A percentile compares a stretch with the other conserved stretches of the same genome.
Evolutionary conservation across 2,113 vertebrate species (phyloP).

Genomic region (Amphiprion percula): DNA sequence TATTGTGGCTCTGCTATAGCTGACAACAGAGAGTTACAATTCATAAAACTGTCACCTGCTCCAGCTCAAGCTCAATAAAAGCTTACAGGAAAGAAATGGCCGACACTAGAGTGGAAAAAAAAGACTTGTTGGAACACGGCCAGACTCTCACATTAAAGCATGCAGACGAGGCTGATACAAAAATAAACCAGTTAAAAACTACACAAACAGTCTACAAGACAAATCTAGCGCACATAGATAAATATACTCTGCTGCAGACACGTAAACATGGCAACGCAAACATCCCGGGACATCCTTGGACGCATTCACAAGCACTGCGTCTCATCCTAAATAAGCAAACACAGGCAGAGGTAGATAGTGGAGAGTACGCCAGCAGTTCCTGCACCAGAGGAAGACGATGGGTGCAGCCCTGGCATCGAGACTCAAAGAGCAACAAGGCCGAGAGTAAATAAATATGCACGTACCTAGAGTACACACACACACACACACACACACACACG

Average conservation of each 20-base stretch:
- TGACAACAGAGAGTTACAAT: conserved; percentile 57
- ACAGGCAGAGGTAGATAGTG: conserved; percentile 52
- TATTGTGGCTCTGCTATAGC: conserved; percentile 23
- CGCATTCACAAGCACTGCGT: conserved; percentile 40
- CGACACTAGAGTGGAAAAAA: conserved; percentile 5
- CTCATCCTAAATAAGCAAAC: conserved; percentile 67
- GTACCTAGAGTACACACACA: conserved; percentile 75
- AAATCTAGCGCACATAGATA: conserved; percentile 46
- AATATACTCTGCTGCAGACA: conserved; percentile 58
- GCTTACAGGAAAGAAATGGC: conserved; percentile 36
- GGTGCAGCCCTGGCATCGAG: conserved; percentile 54
- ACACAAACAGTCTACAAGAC: conserved; percentile 52
- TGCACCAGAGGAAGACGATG: conserved; percentile 38
- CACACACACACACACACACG: conserved; percentile 72
- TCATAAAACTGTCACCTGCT: conserved; percentile 64
- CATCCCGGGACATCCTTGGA: conserved; percentile 60
- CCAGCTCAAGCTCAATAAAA: conserved; percentile 50
- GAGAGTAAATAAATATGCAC: conserved; percentile 69
- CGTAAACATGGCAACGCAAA: conserved; percentile 62
- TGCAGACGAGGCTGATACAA: conserved; percentile 18
- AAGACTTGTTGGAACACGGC: conserved; percentile 18
- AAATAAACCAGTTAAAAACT: conserved; percentile 55
- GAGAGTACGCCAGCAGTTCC: conserved; percentile 43
- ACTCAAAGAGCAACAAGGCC: conserved; percentile 67
- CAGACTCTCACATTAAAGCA: conserved; percentile 53